Evolutionary conservation across 2,797 vertebrate species (phyloP).

Genomic region (Sebastes taczanowskii): DNA sequence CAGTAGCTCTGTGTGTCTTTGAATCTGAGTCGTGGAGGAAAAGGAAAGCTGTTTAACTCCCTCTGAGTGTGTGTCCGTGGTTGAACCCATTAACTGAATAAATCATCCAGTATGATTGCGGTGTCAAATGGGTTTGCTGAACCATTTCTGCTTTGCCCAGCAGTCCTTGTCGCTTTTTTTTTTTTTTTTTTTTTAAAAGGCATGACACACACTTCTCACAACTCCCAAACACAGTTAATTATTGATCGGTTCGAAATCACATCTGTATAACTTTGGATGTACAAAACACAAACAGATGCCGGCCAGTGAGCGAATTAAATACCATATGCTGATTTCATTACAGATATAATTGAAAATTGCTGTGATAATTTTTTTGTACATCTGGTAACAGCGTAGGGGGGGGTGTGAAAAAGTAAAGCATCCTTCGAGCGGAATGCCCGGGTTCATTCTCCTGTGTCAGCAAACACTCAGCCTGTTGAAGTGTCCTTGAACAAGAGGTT

Average conservation of each 20-base stretch:
- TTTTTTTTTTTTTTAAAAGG: slow-evolving; percentile 29
- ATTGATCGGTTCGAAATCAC: slow-evolving; percentile 37
- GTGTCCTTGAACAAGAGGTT: neutral
- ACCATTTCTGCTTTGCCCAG: slow-evolving; percentile 49
- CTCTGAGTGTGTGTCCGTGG: neutral
- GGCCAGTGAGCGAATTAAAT: slow-evolving; percentile 17
- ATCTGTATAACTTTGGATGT: slow-evolving; percentile 8
- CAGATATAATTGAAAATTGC: slow-evolving; percentile 23
- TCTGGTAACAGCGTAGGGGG: neutral
- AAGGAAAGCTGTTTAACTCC: slow-evolving; percentile 48
- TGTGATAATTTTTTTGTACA: slow-evolving; percentile 12
- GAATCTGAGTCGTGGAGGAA: slow-evolving; percentile 11
- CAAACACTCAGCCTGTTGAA: neutral
- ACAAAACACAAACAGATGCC: slow-evolving; percentile 40
- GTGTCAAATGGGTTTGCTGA: slow-evolving; percentile 54
- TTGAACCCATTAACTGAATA: slow-evolving; percentile 65
- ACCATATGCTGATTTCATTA: slow-evolving; percentile 25
- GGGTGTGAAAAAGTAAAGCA: neutral
- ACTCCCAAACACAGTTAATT: slow-evolving; percentile 30
- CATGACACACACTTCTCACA: slow-evolving; percentile 29
- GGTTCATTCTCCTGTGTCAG: neutral
- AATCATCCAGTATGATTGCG: slow-evolving; percentile 54
- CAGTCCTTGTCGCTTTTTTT: slow-evolving; percentile 35
- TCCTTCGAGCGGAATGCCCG: neutral
- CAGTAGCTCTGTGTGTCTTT: neutral